phyloP scores from a whole-genome alignment of 2,888 invertebrate genomes.

The Sepiola atlantica region DNA sequence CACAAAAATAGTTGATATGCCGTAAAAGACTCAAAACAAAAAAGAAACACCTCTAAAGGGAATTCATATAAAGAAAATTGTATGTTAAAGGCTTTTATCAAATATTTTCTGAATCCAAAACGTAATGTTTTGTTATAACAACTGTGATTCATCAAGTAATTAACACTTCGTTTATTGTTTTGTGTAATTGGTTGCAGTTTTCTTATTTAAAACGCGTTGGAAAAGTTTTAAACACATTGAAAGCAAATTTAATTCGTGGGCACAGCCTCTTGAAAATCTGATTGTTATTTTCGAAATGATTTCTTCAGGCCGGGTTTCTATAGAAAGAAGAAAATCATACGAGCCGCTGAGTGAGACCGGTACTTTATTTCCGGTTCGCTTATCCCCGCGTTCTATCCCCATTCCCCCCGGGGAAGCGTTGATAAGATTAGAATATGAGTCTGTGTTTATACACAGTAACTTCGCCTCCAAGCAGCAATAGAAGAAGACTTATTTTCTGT shows the following conservation, averaged over 20 bases:
- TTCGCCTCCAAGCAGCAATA: not conserved
- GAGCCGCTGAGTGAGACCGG: not conserved
- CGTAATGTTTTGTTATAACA: no score
- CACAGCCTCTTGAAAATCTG: not conserved
- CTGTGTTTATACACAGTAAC: not conserved
- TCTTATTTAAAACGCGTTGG: not conserved
- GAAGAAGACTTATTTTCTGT: not conserved
- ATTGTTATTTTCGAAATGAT: not conserved
- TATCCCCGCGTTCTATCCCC: not conserved
- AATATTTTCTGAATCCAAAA: no score
- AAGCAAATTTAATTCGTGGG: not conserved
- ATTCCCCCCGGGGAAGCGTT: not conserved
- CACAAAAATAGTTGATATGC: no score
- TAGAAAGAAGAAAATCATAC: not conserved
- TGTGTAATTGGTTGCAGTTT: not conserved
- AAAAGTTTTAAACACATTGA: not conserved
- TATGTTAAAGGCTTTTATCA: no score
- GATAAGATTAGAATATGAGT: not conserved
- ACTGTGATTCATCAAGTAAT: no score
- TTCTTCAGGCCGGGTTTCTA: not conserved
- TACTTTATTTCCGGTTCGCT: not conserved
- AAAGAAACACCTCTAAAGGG: no score
- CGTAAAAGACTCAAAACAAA: no score
- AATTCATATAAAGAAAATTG: no score
- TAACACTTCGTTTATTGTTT: not conserved